Evolutionary conservation across 1,140 invertebrate genomes (phyloP).

Genomic region (Lysiphlebus fabarum): DNA sequence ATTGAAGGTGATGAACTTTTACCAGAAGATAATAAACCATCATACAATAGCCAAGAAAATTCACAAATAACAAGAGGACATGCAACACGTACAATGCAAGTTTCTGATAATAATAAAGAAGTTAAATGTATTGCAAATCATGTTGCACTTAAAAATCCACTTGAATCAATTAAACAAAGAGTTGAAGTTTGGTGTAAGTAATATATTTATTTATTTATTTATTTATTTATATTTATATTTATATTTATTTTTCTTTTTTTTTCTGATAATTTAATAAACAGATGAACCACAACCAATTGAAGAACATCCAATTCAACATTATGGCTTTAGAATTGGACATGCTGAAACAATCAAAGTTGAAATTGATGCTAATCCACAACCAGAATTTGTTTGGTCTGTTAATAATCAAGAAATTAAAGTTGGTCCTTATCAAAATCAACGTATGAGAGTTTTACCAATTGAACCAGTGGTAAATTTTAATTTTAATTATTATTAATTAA

Average conservation of each 20-base stretch:
- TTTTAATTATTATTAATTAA: no score
- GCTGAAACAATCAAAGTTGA: slow-evolving; percentile 67
- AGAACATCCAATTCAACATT: slow-evolving; percentile 58
- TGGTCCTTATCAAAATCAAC: slow-evolving; percentile 54
- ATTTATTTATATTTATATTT: neutral
- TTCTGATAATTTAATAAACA: slow-evolving; percentile 38
- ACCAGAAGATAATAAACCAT: slow-evolving; percentile 50
- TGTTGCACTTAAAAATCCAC: slow-evolving; percentile 55
- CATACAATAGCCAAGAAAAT: slow-evolving; percentile 30
- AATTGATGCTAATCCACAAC: slow-evolving; percentile 66
- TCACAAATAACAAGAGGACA: slow-evolving; percentile 60
- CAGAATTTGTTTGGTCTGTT: slow-evolving; percentile 64
- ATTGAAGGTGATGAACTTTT: neutral
- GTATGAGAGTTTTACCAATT: slow-evolving; percentile 34
- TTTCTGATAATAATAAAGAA: slow-evolving; percentile 64
- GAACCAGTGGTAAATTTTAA: slow-evolving; percentile 47
- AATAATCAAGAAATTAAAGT: slow-evolving; percentile 59
- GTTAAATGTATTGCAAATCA: slow-evolving; percentile 67
- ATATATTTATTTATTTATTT: neutral
- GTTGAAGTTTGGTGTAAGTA: slow-evolving; percentile 65
- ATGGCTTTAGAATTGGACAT: slow-evolving; percentile 68
- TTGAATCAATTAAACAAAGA: slow-evolving; percentile 50
- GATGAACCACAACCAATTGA: slow-evolving; percentile 59
- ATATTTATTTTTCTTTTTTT: no score
- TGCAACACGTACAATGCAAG: slow-evolving; percentile 59